A percentile compares a stretch with the other conserved stretches of the same genome.
These are phyloP conservation scores for Petrocephalus sullivani DNA, from an alignment of 2,797 vertebrate genomes.

Conservation along the genomic window DNA sequence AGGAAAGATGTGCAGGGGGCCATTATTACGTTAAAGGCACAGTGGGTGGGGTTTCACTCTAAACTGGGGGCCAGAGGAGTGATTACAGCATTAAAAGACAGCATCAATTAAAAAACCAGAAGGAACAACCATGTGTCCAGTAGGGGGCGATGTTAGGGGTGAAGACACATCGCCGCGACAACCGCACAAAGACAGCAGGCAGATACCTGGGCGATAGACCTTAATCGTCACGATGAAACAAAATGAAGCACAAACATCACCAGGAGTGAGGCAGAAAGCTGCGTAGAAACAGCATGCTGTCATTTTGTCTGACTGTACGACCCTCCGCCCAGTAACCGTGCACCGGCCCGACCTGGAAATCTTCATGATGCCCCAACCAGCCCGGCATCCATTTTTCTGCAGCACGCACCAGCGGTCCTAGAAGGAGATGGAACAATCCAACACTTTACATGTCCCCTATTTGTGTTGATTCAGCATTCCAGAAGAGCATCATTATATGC, in stretches of 20 bases:
- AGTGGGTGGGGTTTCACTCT: not conserved
- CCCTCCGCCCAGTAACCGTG: not conserved
- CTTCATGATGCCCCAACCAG: not conserved
- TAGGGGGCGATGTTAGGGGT: not conserved
- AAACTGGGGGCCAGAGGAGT: not conserved
- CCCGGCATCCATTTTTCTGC: not conserved
- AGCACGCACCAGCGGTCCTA: not conserved
- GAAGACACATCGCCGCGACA: not conserved
- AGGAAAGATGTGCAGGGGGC: too few relatives aligned
- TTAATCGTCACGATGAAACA: not conserved
- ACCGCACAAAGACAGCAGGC: not conserved
- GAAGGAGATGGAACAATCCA: not conserved
- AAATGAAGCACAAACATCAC: not conserved
- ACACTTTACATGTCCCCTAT: not conserved
- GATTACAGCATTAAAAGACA: not conserved
- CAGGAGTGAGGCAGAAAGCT: not conserved
- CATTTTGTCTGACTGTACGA: not conserved
- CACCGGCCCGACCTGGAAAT: not conserved
- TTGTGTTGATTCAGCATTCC: conserved; percentile 22
- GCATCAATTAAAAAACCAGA: not conserved
- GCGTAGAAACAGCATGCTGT: not conserved
- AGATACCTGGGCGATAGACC: not conserved
- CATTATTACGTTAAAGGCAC: not conserved
- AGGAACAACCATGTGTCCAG: not conserved
- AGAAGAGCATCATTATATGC: not conserved